A percentile compares a stretch with the other conserved stretches of the same genome.
These are phyloP conservation scores for Callimorpha dominula DNA, from an alignment of 2,888 invertebrate genomes.

Conservation along the genomic window DNA sequence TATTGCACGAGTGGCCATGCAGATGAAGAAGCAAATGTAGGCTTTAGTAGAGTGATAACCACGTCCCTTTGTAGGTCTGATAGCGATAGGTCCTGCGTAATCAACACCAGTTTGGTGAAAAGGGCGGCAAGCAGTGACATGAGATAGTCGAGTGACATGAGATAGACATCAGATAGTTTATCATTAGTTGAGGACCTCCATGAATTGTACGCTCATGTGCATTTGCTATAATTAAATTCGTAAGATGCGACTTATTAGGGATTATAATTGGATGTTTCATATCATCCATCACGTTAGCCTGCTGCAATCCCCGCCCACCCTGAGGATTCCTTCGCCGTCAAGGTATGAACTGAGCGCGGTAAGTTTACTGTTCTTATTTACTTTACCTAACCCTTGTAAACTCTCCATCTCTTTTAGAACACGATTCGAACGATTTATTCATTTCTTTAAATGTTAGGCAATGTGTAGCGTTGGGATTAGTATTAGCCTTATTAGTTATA, in stretches of 20 bases:
- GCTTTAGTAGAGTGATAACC: constrained; percentile 33
- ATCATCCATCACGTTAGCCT: not conserved
- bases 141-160: too few relatives aligned
- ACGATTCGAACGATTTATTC: not conserved
- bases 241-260: not conserved
- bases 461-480: not conserved
- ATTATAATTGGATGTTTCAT: not conserved
- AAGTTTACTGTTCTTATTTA: too few relatives aligned
- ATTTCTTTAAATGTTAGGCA: not conserved
- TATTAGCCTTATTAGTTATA: not conserved
- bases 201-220: constrained; percentile 19
- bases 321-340: too few relatives aligned
- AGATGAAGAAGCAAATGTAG: constrained; percentile 40
- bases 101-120: constrained; percentile 34
- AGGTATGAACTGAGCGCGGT: too few relatives aligned
- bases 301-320: not conserved
- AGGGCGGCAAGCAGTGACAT: constrained; percentile 23
- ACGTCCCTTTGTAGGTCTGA: constrained; percentile 32
- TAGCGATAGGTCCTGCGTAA: constrained; percentile 32
- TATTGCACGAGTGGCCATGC: constrained; percentile 21
- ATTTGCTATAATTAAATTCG: constrained; percentile 1
- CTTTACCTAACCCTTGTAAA: too few relatives aligned
- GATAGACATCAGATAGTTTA: constrained; percentile 17
- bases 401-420: too few relatives aligned
- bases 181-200: constrained; percentile 18